Evolutionary conservation across 2,797 vertebrate species (phyloP), one percentile per base, ranked within the genome.

Genomic region (Muscicapa comitata): DNA sequence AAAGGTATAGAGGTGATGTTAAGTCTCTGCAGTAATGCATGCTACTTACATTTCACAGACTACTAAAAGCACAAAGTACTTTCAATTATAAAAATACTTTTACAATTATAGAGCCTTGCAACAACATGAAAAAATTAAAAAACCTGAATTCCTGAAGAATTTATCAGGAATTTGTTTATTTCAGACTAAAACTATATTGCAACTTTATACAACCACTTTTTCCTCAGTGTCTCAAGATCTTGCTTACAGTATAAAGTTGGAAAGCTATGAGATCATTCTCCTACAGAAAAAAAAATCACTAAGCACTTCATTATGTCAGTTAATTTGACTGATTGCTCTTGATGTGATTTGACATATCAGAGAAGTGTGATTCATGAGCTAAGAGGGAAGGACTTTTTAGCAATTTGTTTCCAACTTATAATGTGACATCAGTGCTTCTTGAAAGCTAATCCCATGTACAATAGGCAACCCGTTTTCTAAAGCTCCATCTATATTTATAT

Each of bases 401-500:
- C 85, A 81, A 83, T 88, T 97, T 93, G 45, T 93, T 75, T 59
- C 21, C 53, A 88, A 70, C 74, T 95, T 86, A 75, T 68, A 86
- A 92, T 82, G 62, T 92, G 73, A 78, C 78, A 94, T 93, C 86
- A 90, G 92, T 3, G 4, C 71, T 80, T 79, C 88, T 80, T 93
- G 75, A 95, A 88, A 96, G 65, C 50, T 94, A 94, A 94, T 79
- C 77, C 78, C 65, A 72, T 50, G 68, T 66, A 77, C 20, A 91
- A 19, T 35, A 85, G 54, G 17, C 59, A 87, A 38, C 58, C 26
- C 90, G 93, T 96, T 95, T 96, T 89, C 70, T 82, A 63, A 96
- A 95, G 82, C 74, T 86, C 55, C 82, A 72, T 96, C 72, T 94
- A 78, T 74, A 68, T 93, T 88, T 93, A 78, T 92, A 96, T 75